Conservation (phyloP, 1,140 invertebrate genomes). For the Homarus americanus region DNA sequence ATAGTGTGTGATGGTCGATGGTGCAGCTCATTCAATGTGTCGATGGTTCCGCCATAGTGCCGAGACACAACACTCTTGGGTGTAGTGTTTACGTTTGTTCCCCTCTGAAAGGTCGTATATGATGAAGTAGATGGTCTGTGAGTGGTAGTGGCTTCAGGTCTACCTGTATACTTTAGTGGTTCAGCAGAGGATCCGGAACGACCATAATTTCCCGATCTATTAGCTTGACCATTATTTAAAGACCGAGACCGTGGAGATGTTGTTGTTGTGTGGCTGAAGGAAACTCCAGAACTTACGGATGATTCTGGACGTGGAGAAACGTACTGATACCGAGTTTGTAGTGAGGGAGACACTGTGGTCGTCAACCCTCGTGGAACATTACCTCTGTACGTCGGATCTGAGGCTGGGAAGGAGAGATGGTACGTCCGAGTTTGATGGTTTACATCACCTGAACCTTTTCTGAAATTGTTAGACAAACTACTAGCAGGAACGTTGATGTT, state of each 20-base stretch:
- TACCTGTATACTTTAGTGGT: background rate
- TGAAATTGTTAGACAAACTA: background rate
- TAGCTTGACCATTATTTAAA: background rate
- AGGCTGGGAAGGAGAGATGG: background rate
- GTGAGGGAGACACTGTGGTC: background rate
- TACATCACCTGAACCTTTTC: background rate
- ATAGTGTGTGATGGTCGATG: background rate
- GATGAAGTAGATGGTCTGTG: background rate
- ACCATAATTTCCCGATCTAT: background rate
- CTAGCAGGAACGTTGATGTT: slow-evolving; percentile 1
- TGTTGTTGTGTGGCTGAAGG: background rate
- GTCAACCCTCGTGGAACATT: background rate
- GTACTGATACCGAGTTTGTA: background rate
- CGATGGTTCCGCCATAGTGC: background rate
- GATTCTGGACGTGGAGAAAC: background rate
- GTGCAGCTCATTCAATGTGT: background rate
- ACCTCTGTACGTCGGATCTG: background rate
- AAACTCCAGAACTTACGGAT: background rate
- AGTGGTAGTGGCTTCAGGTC: background rate
- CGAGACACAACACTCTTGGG: background rate
- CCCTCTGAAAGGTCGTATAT: background rate
- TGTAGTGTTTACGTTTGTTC: no score
- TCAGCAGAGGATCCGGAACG: background rate
- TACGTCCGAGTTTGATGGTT: background rate
- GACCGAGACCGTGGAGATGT: background rate